phyloP scores from a whole-genome alignment of 2,113 vertebrate genomes.

The Vimba vimba region DNA sequence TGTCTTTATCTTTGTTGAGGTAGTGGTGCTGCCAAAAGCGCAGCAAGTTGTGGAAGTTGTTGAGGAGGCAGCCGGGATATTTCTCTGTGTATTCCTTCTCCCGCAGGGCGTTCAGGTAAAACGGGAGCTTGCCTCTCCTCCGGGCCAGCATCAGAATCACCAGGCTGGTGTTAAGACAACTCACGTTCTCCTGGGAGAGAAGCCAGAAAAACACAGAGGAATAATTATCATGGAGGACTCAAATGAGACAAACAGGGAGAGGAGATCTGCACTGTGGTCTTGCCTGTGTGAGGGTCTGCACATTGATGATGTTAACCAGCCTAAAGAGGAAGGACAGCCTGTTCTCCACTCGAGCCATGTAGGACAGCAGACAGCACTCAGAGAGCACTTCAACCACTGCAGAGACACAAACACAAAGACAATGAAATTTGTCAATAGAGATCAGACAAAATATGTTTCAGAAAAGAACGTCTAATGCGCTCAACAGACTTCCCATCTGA shows the following conservation, averaged over 20 bases:
- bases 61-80: constrained; percentile 91
- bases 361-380: constrained; percentile 92
- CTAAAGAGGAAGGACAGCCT: constrained; percentile 95
- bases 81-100: constrained; percentile 87
- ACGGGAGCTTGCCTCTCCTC: constrained; percentile 83
- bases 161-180: constrained; percentile 89
- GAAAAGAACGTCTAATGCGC: background rate
- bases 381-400: constrained; percentile 93
- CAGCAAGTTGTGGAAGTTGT: constrained; percentile 95
- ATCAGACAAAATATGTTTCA: background rate
- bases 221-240: constrained; percentile 80
- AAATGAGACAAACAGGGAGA: background rate
- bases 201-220: constrained; percentile 76
- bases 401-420: constrained; percentile 19
- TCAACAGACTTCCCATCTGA: background rate
- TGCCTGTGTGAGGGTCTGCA: constrained; percentile 97
- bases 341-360: constrained; percentile 94
- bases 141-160: constrained; percentile 89
- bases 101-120: constrained; percentile 83
- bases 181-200: constrained; percentile 87
- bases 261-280: background rate
- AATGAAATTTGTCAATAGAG: background rate
- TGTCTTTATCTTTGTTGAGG: constrained; percentile 99
- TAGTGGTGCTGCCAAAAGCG: constrained; percentile 98
- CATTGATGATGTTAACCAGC: constrained; percentile 97